Base-by-base conservation (phyloP, 2,888 invertebrate genomes). In the Antitype chi region DNA sequence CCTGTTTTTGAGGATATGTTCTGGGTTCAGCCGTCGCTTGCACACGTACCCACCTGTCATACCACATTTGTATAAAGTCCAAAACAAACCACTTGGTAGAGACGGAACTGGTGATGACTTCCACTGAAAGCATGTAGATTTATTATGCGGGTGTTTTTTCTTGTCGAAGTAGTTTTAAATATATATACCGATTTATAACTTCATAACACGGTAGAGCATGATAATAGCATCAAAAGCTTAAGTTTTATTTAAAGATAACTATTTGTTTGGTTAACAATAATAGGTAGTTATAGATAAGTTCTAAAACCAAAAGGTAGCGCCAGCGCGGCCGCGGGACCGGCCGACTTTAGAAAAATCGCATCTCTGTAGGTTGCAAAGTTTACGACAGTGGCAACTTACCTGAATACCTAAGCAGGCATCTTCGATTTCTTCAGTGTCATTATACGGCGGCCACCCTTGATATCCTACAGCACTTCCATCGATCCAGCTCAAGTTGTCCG, bases 11-110 rank as follows among this genome's bases (percentile, higher is more conserved):
- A 97, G 90, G 1, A 96, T 93, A 55, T 94, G 95, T 81, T 94
- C 96, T 1, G 95, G 92, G 81, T 92, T 93, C 13, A 96, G 91
- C 13, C 95, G 92, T 38, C 97, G 95, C 88, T 97, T 97, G 94
- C 98, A 98, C 25, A 98, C 97, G 90, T 98, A 98, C 0, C 98
- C 98, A 0, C 98, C 98, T 6, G 97, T 97, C 67, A 96, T 93
- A 1, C 96, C 92, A 90, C 98, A 98, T 85, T 97, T 97, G 86
- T 97, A 97, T 0, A 97, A 94, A 15, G 97, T 97, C 98, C 98
- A 98, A 92, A 98, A 98, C 17, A 98, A 92, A 0, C 98, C 98
- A 82, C 98, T 98, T 0, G 98, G 97, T 68, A 97, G 94, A 76
- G 97, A 97, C 1, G 97, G 97, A 0, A 97, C 96, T 0, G 97